Base-by-base conservation (phyloP, 2,888 invertebrate species). In the Apoda limacodes region DNA sequence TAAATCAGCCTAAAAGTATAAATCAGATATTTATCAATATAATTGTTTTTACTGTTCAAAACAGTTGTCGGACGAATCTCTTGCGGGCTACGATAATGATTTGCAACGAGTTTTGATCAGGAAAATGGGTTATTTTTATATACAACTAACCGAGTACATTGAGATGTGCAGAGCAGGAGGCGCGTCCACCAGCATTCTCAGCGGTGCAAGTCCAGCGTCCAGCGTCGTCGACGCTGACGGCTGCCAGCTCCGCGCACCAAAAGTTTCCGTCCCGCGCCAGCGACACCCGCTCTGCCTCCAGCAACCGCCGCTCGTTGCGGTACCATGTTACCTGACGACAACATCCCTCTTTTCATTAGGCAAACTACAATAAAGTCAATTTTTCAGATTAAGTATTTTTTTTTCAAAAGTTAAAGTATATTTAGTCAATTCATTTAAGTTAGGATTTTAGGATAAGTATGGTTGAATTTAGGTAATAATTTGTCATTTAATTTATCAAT, bases 191-290 rank as follows among this genome's bases (percentile, higher is more conserved):
- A 12, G 78, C 70, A 58, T 92, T 93, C 61, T 89, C 89, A 0
- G 92, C 92, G 48, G 88, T 88, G 55, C 93, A 90, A 30, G 89
- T 90, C 93, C 93, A 94, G 36, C 88, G 84, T 11, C 93, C 93
- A 19, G 89, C 88, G 60, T 94, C 94, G 48, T 92, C 89, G 15
- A 91, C 84, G 39, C 86, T 88, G 10, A 93, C 90, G 0, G 92
- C 90, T 0, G 89, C 88, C 12, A 94, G 86, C 60, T 93, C 93
- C 11, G 93, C 84, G 60, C 92, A 93, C 71, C 88, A 90, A 69
- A 93, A 93, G 57, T 87, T 88, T n/a, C 92, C 93, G 55, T 94
- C 93, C 46, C 90, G 88, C 10, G 88, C 87, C 52, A 91, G 82
- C 25, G 87, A 85, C 45, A 90, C 88, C 47, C 92, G 83, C 61